These are phyloP conservation scores for Streptopelia turtur DNA, from an alignment of 2,797 vertebrate genomes.

Conservation along the genomic window DNA sequence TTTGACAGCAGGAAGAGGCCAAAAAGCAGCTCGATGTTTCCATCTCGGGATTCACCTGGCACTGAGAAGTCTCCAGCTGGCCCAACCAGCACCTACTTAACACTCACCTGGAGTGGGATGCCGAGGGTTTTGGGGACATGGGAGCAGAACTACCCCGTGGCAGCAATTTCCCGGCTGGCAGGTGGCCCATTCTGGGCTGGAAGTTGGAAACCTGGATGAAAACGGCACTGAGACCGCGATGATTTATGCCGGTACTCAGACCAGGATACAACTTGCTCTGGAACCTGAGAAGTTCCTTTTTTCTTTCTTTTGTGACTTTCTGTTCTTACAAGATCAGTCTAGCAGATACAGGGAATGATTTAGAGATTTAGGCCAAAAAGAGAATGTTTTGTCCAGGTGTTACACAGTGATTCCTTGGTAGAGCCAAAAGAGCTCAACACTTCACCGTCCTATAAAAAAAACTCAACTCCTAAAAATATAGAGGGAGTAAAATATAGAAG, in stretches of 20 bases:
- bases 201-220: background rate
- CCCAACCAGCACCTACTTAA: background rate
- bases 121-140: background rate
- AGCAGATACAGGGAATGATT: background rate
- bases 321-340: background rate
- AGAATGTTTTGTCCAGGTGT: background rate
- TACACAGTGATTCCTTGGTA: background rate
- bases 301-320: background rate
- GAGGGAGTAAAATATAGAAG: background rate
- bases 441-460: background rate
- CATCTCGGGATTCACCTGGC: background rate
- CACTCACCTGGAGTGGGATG: background rate
- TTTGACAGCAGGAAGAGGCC: background rate
- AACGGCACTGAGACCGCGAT: background rate
- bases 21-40: background rate
- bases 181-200: background rate
- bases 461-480: background rate
- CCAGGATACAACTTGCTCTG: background rate
- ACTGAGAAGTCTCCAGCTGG: background rate
- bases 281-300: background rate
- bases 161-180: background rate
- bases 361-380: background rate
- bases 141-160: background rate
- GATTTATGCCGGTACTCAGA: background rate
- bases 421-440: background rate